These are phyloP conservation scores for Eristalis arbustorum DNA, from an alignment of 2,888 invertebrate species.

Conservation along the genomic window DNA sequence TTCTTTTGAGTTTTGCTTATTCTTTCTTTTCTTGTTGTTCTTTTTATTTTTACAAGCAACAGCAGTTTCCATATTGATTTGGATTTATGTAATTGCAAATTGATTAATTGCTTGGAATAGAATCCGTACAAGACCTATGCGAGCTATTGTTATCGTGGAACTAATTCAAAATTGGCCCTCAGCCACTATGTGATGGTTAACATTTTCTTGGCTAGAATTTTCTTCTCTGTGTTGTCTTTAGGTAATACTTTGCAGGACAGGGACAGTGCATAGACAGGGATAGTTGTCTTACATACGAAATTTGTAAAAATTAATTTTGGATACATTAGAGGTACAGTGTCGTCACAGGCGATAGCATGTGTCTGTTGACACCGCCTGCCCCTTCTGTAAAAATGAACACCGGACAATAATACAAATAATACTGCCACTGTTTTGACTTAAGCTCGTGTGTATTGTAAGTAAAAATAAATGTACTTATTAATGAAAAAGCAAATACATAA, in stretches of 20 bases:
- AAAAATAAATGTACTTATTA: no score
- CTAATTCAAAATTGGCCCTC: constrained; percentile 61
- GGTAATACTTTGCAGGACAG: constrained; percentile 21
- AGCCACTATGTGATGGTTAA: constrained; percentile 44
- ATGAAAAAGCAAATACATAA: no score
- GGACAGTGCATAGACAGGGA: not conserved
- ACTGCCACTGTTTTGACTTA: not conserved
- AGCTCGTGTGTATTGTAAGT: no score
- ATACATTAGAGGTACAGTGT: not conserved
- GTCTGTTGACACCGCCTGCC: not conserved
- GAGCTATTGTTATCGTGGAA: constrained; percentile 64
- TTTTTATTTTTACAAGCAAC: constrained; percentile 29
- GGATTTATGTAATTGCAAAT: not conserved
- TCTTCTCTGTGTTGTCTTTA: not conserved
- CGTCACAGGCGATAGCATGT: not conserved
- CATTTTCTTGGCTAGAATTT: constrained; percentile 20
- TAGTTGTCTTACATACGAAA: not conserved
- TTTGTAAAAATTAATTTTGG: not conserved
- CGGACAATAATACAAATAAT: no score
- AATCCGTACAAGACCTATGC: not conserved
- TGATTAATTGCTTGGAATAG: not conserved
- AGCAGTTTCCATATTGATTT: not conserved
- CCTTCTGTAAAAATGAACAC: not conserved
- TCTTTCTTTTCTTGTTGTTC: constrained; percentile 36
- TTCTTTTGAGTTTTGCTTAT: constrained; percentile 7